phyloP scores from a whole-genome alignment of 2,888 invertebrate species.

The Elgonia sp. region DNA sequence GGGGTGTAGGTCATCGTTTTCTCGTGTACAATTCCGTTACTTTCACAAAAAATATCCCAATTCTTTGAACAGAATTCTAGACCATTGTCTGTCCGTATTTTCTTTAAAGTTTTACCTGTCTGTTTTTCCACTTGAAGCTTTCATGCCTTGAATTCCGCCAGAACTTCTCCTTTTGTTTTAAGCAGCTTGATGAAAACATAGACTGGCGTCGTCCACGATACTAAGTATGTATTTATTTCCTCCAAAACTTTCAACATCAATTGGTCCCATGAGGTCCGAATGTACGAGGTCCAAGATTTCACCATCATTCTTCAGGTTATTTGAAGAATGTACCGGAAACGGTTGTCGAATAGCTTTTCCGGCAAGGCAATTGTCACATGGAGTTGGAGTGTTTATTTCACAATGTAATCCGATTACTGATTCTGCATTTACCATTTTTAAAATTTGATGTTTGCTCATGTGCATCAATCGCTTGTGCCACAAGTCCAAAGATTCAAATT shows the following conservation, averaged over 20 bases:
- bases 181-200: conserved; percentile 35
- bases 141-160: conserved; percentile 59
- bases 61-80: conserved; percentile 51
- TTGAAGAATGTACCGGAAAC: conserved; percentile 31
- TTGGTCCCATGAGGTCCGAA: conserved; percentile 71
- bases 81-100: conserved; percentile 24
- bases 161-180: conserved; percentile 4
- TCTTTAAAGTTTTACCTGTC: conserved; percentile 16
- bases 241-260: conserved; percentile 46
- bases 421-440: conserved; percentile 51
- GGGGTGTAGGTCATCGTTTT: conserved; percentile 77
- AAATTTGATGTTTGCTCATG: conserved; percentile 38
- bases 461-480: conserved; percentile 59
- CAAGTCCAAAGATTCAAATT: conserved; percentile 20
- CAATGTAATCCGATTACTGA: conserved; percentile 46
- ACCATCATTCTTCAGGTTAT: not conserved
- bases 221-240: conserved; percentile 43
- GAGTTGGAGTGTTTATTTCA: conserved; percentile 20
- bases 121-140: conserved; percentile 61
- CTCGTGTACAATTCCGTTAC: conserved; percentile 32
- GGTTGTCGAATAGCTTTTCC: conserved; percentile 68
- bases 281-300: conserved; percentile 67
- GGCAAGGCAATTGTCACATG: conserved; percentile 51
- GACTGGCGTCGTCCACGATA: conserved; percentile 62
- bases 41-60: conserved; percentile 34